Base-by-base conservation (phyloP, 2,113 vertebrate species). In the Fulmarus glacialis region DNA sequence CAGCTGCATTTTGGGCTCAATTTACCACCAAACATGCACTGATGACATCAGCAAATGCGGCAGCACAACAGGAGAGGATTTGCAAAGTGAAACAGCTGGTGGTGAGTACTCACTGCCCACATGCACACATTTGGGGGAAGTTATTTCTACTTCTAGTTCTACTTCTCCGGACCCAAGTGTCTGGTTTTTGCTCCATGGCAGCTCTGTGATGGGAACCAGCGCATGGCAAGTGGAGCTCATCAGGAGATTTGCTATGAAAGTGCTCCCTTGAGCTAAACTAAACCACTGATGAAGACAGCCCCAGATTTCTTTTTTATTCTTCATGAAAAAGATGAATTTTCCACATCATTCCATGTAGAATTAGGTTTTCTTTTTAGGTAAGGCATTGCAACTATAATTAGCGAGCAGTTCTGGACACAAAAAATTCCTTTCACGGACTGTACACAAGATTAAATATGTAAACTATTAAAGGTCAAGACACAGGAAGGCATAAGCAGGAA, bases 401-500 rank as follows among this genome's bases (percentile, higher is more conserved):
- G 53, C 74, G 21, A 75, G 40, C 18, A 73, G 45, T 53, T 90
- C 42, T 77, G 71, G 34, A 62, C 27, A 53, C n/a, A 81, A 77
- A 78, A 78, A 80, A 58, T n/a, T 90, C 71, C 59, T 83, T 92
- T 52, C 6, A 13, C 17, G 38, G 45, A 42, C 56, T 47, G 32
- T 58, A 59, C 19, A 67, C 27, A 87, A 68, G 77, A 87, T 87
- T 68, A 95, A 96, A 50, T 75, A 91, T 29, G 34, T n/a, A 83
- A 87, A 8, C 40, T 58, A 58, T 87, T 79, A 89, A 89, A 95
- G 48, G 60, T 3, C 88, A 80, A 82, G 68, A 78, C 17, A 52
- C 36, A 43, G 23, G 56, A 79, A 84, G 58, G 64, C 52, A 62
- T 42, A 64, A 92, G 40, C 4, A 72, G 56, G 48, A 89, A 94